Conservation (phyloP, 2,113 vertebrate species). For the Caranx ignobilis region DNA sequence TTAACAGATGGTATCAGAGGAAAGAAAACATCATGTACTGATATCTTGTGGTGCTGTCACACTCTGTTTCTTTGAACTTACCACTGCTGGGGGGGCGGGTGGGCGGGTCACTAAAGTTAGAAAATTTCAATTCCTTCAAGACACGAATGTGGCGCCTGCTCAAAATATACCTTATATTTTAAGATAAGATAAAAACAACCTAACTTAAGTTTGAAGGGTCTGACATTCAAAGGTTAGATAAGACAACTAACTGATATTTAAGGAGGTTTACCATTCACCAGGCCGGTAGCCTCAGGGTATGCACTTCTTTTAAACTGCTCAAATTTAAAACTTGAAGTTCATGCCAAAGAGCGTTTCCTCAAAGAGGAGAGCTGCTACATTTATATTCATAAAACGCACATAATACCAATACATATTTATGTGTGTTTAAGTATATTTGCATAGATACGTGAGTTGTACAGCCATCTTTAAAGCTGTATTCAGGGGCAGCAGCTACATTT, state of each 20-base stretch:
- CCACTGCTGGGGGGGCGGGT: not conserved
- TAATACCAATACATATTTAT: not conserved
- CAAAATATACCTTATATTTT: not conserved
- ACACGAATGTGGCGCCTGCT: too few species aligned
- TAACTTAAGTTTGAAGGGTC: not conserved
- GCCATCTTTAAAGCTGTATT: too few species aligned
- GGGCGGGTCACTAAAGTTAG: not conserved
- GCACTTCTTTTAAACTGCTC: not conserved
- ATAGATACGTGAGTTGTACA: too few species aligned
- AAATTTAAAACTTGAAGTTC: not conserved
- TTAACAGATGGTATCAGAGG: constrained; percentile 1
- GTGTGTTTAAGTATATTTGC: not conserved
- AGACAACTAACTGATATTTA: not conserved
- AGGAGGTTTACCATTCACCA: not conserved
- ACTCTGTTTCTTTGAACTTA: not conserved
- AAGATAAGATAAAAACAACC: not conserved
- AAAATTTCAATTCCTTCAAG: not conserved
- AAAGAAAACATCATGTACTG: not conserved
- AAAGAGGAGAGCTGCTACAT: not conserved
- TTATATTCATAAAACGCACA: not conserved
- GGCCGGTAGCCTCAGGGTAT: not conserved
- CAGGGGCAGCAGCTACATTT: too few species aligned
- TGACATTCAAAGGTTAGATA: not conserved
- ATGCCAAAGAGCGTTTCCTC: not conserved
- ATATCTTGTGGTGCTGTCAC: not conserved